These are phyloP conservation scores for Pseudoips prasinana DNA, from an alignment of 2,888 invertebrate genomes.

Conservation along the genomic window DNA sequence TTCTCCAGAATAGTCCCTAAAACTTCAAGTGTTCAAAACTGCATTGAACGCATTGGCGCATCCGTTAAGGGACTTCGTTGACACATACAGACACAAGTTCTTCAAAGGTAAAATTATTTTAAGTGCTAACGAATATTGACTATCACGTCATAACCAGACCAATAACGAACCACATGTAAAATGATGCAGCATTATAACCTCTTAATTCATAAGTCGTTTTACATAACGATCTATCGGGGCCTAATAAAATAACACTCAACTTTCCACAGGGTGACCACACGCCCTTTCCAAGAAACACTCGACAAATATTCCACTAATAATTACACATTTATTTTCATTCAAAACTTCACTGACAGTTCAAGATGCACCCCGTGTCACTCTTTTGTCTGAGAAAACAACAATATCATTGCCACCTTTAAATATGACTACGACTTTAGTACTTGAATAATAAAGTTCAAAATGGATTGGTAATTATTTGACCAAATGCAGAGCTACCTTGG, in stretches of 20 bases:
- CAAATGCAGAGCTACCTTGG: conserved; percentile 32
- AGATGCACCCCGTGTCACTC: conserved; percentile 73
- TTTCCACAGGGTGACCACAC: conserved; percentile 47
- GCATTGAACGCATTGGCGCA: no score
- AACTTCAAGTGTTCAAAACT: no score
- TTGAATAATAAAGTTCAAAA: conserved; percentile 32
- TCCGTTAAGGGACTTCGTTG: no score
- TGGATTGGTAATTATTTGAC: conserved; percentile 16
- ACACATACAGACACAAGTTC: no score
- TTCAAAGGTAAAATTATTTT: no score
- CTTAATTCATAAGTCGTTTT: not conserved
- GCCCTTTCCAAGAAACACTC: conserved; percentile 56
- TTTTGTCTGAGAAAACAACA: conserved; percentile 48
- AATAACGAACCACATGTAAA: no score
- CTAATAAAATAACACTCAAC: conserved; percentile 59
- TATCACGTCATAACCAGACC: no score
- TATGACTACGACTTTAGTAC: conserved; percentile 8
- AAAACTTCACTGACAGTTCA: conserved; percentile 66
- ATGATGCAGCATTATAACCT: no score
- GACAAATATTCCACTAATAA: conserved; percentile 60
- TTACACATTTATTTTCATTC: conserved; percentile 75
- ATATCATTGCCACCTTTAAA: conserved; percentile 15
- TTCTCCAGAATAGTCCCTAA: no score
- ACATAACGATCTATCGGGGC: conserved; percentile 36
- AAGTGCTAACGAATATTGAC: no score